Base-by-base conservation (phyloP, 2,797 vertebrate species). In the Brachyrhaphis roseni region DNA sequence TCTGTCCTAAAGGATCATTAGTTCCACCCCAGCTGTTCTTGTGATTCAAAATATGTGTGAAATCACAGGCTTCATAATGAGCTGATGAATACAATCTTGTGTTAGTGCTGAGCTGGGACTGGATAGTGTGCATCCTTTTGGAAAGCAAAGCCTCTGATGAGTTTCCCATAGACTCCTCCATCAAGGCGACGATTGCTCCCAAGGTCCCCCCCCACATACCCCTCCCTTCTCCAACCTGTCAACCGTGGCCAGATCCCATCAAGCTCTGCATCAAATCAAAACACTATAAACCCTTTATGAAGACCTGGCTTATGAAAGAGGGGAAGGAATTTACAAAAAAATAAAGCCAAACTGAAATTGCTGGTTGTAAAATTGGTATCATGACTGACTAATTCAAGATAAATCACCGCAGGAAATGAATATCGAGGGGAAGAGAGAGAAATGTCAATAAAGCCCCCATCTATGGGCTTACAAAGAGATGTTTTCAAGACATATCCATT, bases 251-350 rank as follows among this genome's bases (percentile, higher is more conserved):
- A 85, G 84, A 93, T 93, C 92, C 90, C 93, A 95, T 95, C 94
- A 93, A 95, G 91, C 89, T 87, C 89, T 90, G 91, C 91, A 94
- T 95, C 94, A 91, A 94, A 95, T 95, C 94, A 95, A 94, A 95
- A 95, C 92, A 92, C 91, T 83, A 94, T 95, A 94, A 95, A 94
- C 86, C 91, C 95, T 95, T 95, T 95, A 96, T 91, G 89, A 93
- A 92, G 62, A 78, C 87, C 90, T 88, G 86, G 81, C 87, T 87
- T 87, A 87, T 86, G 89, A 88, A 83, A 91, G 85, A 87, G 81
- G 84, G 84, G 78, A 31, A 84, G 84, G 85, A 81, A 88, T 89
- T 86, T 85, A 79, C 81, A 91, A 88, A 90, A 84, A 90, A 89
- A 91, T 23, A 23, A 90, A 92, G 47, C 71, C 64, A 41, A 68